phyloP scores from a whole-genome alignment of 2,797 vertebrate species.

The Aratinga solstitialis region DNA sequence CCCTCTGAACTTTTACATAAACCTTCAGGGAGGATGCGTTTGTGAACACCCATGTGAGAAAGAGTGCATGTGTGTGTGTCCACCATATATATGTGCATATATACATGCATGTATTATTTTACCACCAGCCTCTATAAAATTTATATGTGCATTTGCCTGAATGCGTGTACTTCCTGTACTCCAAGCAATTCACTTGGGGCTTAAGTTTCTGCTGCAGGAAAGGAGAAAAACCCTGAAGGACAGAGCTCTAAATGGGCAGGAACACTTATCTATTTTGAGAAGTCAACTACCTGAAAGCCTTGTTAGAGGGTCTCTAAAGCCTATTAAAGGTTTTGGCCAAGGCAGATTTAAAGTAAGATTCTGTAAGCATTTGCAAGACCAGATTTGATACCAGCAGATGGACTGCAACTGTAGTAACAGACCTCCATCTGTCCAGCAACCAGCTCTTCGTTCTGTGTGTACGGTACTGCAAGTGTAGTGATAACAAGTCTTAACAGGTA shows the following conservation, averaged over 20 bases:
- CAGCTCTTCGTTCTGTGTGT: neutral
- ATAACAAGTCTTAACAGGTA: neutral
- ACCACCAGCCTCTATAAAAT: neutral
- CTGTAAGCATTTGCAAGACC: constrained; percentile 6
- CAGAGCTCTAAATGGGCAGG: neutral
- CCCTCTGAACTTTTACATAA: neutral
- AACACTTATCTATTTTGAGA: neutral
- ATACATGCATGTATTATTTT: too few relatives aligned
- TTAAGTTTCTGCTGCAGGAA: neutral
- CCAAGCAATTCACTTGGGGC: neutral
- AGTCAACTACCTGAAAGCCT: neutral
- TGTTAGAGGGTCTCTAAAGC: constrained; percentile 35
- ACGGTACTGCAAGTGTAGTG: neutral
- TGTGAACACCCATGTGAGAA: neutral
- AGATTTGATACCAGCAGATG: constrained; percentile 48
- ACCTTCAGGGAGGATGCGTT: neutral
- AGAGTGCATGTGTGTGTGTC: neutral
- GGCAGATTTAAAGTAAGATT: constrained; percentile 33
- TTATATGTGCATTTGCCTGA: neutral
- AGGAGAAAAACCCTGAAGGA: neutral
- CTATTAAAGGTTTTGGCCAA: constrained; percentile 49
- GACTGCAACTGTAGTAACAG: neutral
- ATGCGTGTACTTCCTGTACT: neutral
- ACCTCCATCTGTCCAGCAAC: constrained; percentile 16
- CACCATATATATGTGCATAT: neutral